phyloP scores from a whole-genome alignment of 2,888 invertebrate species.

The Pseudococcus jackbeardsleyi region DNA sequence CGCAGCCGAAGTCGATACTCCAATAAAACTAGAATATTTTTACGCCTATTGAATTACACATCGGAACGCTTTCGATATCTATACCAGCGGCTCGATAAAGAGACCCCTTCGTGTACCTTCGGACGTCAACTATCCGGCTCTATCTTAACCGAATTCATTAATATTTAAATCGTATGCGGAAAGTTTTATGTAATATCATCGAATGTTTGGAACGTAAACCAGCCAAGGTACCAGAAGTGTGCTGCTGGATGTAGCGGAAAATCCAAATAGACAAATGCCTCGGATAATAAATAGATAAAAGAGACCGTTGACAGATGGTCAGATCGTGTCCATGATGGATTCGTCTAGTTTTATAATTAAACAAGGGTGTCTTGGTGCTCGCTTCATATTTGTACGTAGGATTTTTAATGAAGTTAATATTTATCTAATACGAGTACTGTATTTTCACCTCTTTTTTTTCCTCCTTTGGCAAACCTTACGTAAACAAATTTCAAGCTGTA shows the following conservation, averaged over 20 bases:
- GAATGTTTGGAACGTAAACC: background rate
- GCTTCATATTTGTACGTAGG: background rate
- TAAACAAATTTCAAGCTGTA: background rate
- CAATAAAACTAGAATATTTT: conserved; percentile 2
- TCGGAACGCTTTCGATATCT: background rate
- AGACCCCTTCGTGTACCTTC: background rate
- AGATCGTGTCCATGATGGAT: conserved; percentile 52
- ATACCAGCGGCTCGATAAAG: background rate
- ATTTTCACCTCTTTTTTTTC: background rate
- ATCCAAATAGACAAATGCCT: conserved; percentile 39
- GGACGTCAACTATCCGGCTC: background rate
- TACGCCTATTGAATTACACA: conserved; percentile 27
- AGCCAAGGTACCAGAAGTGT: background rate
- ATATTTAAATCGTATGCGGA: conserved; percentile 50
- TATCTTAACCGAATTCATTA: conserved; percentile 36
- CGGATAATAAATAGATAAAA: conserved; percentile 53
- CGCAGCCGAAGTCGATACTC: too few species aligned
- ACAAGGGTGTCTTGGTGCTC: conserved; percentile 21
- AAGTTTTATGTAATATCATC: conserved; percentile 50
- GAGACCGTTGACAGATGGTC: conserved; percentile 56
- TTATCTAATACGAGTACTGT: conserved; percentile 42
- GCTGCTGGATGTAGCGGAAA: conserved; percentile 49
- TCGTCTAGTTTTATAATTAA: conserved; percentile 55
- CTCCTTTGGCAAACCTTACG: background rate
- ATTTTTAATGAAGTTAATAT: conserved; percentile 50